phyloP scores from a whole-genome alignment of 2,797 vertebrate genomes.

The Chromis chromis region DNA sequence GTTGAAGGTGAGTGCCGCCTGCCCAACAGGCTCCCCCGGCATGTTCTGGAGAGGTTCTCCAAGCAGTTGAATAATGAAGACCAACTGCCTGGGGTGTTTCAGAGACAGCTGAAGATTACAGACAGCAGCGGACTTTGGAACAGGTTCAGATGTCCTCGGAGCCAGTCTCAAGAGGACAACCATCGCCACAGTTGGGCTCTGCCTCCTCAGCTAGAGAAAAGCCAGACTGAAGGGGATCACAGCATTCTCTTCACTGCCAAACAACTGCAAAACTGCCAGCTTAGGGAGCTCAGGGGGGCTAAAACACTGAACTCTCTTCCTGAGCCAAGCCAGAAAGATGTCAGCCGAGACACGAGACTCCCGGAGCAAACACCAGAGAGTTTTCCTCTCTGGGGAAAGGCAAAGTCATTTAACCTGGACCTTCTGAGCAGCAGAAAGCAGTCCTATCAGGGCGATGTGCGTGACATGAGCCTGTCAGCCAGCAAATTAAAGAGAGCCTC shows the following conservation, averaged over 20 bases:
- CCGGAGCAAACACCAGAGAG: slow-evolving; percentile 59
- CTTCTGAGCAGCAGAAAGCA: slow-evolving; percentile 82
- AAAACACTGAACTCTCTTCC: slow-evolving; percentile 72
- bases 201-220: slow-evolving; percentile 73
- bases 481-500: slow-evolving; percentile 86
- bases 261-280: slow-evolving; percentile 82
- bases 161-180: slow-evolving; percentile 77
- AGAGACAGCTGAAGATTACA: slow-evolving; percentile 75
- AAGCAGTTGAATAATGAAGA: slow-evolving; percentile 78
- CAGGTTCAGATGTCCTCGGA: slow-evolving; percentile 74
- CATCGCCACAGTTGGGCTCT: slow-evolving; percentile 68
- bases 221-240: slow-evolving; percentile 67
- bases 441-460: slow-evolving; percentile 85
- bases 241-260: slow-evolving; percentile 77
- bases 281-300: slow-evolving; percentile 65
- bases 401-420: slow-evolving; percentile 84
- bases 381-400: slow-evolving; percentile 80
- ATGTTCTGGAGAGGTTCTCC: slow-evolving; percentile 84
- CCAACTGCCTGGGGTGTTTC: slow-evolving; percentile 79
- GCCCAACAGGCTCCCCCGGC: slow-evolving; percentile 80
- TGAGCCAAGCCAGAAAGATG: slow-evolving; percentile 72
- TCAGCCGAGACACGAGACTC: slow-evolving; percentile 58
- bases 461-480: slow-evolving; percentile 76
- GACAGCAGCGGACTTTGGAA: slow-evolving; percentile 73
- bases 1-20: slow-evolving; percentile 61